A percentile compares a stretch with the other conserved stretches of the same genome.
phyloP scores from a whole-genome alignment of 2,888 invertebrate species.

The Mesorhabditis spiculigera region DNA sequence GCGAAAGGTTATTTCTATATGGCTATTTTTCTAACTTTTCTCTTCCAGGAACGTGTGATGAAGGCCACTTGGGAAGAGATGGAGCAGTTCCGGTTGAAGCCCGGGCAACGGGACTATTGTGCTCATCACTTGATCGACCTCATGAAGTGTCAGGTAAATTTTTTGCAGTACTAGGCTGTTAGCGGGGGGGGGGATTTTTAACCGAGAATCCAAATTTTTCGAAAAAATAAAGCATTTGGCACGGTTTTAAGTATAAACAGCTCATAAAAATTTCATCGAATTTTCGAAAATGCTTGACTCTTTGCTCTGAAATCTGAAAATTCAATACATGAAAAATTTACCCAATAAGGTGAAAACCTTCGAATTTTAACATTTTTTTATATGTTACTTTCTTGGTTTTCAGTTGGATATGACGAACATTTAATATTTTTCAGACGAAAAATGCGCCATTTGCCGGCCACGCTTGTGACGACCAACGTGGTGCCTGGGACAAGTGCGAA shows the following conservation, averaged over 20 bases:
- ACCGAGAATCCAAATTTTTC: neutral
- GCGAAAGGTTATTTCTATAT: slow-evolving; percentile 34
- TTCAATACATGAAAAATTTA: no score
- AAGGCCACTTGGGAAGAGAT: slow-evolving; percentile 46
- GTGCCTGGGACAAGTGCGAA: slow-evolving; percentile 52
- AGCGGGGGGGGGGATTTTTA: neutral
- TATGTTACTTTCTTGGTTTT: neutral
- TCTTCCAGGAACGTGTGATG: slow-evolving; percentile 34
- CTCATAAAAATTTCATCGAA: no score
- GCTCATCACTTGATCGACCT: slow-evolving; percentile 50
- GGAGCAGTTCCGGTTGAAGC: slow-evolving; percentile 47
- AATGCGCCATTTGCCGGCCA: slow-evolving; percentile 52
- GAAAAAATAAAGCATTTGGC: neutral
- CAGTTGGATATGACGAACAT: neutral
- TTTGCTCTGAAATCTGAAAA: no score
- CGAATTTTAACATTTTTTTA: neutral
- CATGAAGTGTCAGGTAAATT: slow-evolving; percentile 46
- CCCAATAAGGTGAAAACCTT: neutral
- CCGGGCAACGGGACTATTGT: slow-evolving; percentile 54
- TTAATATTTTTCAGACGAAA: slow-evolving; percentile 30
- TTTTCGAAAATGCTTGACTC: no score
- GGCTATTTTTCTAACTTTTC: neutral
- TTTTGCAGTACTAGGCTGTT: neutral
- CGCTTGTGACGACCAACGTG: slow-evolving; percentile 42
- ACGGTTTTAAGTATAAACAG: neutral